A percentile compares a stretch with the other conserved stretches of the same genome.
Evolutionary conservation across 1,140 invertebrate genomes (phyloP).

Genomic region (Caerostris extrusa): DNA sequence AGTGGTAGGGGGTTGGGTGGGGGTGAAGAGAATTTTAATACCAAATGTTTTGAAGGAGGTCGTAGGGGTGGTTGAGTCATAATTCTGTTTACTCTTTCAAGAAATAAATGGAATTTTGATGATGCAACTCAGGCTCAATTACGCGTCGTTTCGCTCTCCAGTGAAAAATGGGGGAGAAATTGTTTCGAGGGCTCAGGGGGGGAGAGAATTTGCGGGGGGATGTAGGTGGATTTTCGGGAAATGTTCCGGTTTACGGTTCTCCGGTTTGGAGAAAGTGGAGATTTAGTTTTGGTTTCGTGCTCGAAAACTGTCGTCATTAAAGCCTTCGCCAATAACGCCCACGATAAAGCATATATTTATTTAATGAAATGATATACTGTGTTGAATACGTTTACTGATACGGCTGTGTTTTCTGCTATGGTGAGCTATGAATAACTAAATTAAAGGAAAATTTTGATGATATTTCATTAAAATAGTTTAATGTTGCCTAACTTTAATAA

Average conservation of each 20-base stretch:
- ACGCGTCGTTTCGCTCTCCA: constrained; percentile 21
- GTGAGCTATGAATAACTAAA: too few relatives aligned
- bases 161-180: constrained; percentile 18
- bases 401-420: too few relatives aligned
- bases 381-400: too few relatives aligned
- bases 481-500: too few relatives aligned
- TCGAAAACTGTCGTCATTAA: background rate
- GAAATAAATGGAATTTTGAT: constrained; percentile 45
- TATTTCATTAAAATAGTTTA: too few relatives aligned
- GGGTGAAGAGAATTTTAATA: background rate
- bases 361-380: too few relatives aligned
- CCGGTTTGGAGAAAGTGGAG: background rate
- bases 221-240: background rate
- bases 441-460: too few relatives aligned
- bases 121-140: constrained; percentile 42
- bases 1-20: background rate
- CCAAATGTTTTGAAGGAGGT: background rate
- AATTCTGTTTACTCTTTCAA: constrained; percentile 9
- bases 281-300: background rate
- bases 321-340: background rate
- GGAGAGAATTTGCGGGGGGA: background rate
- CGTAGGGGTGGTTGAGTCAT: background rate
- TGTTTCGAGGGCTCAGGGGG: background rate
- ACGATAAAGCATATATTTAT: too few relatives aligned
- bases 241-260: background rate